phyloP scores from a whole-genome alignment of 2,113 vertebrate genomes.

The Donacobius atricapilla region DNA sequence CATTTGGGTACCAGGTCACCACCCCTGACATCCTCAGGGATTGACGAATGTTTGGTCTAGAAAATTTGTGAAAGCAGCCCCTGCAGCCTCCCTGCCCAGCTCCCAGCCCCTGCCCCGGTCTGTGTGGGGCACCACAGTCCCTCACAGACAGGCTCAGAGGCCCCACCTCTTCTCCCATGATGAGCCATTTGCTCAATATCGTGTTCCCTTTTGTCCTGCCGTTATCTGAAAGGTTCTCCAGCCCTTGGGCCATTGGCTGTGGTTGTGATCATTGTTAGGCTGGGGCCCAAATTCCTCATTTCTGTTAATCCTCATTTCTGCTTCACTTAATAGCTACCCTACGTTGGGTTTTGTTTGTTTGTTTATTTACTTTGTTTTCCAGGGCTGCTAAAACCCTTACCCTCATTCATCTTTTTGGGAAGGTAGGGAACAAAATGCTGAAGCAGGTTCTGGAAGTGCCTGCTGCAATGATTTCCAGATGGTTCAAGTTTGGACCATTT shows the following conservation, averaged over 20 bases:
- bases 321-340: background rate
- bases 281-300: background rate
- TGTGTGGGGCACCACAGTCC: accelerated
- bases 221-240: background rate
- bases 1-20: no score
- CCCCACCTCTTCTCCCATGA: accelerated
- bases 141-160: background rate
- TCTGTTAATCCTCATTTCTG: background rate
- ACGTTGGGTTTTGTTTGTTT: background rate
- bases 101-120: accelerated
- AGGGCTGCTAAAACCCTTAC: background rate
- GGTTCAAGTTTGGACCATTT: background rate
- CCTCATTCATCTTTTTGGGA: background rate
- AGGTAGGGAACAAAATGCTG: background rate
- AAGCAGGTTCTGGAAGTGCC: background rate
- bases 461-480: background rate
- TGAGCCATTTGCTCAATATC: accelerated
- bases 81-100: background rate
- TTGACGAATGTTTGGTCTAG: background rate
- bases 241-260: background rate
- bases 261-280: background rate
- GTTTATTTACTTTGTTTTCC: background rate
- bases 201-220: background rate
- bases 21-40: background rate
- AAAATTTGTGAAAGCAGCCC: background rate